Evolutionary conservation across 1,140 invertebrate genomes (phyloP), one percentile per base, ranked within the genome.

Genomic region (Laupala kohalensis): DNA sequence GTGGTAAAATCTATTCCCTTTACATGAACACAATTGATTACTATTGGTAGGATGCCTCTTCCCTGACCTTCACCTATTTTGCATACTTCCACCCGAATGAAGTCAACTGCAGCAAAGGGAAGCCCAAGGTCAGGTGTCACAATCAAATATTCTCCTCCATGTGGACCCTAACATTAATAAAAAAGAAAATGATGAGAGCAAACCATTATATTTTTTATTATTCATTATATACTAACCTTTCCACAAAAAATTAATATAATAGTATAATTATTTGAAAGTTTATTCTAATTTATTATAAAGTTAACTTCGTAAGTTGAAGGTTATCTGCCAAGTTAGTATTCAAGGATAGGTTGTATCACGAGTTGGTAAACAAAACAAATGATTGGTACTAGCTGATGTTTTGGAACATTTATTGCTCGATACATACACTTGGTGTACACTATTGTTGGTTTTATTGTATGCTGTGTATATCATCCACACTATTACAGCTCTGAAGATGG

Each of bases 41-140:
- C 81, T 9, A 90, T 76, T 0, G 86, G 84, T 9, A 84, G 77
- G 13, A 76, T 74, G 19, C 79, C 76, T 64, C 77, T 76, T 19
- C 73, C 76, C n/a, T 79, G 76, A 19, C 80, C 76, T 25, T 74
- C 70, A 66, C 78, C 83, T 64, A 82, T 77, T 70, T 83, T 81
- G 13, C 78, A 78, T 62, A 88, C 77, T 75, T 83, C 82, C 2
- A 79, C 74, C 2, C 83, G 79, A 2, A 91, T 67, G 67, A 82
- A 85, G 74, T 89, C 85, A 0, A 87, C 83, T 0, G 87, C 84
- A 0, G 89, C 87, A 76, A 88, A 91, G 74, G 84, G 86, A 0
- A 91, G 77, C 3, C 88, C 87, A 24, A 83, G 79, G n/a, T 85
- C 82, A 2, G 87, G 85, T 69, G 82, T 84, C 2, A 90, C 76